A percentile compares a stretch with the other conserved stretches of the same genome.
These are phyloP conservation scores for Clunio marinus DNA, from an alignment of 2,888 invertebrate genomes.

Conservation along the genomic window DNA sequence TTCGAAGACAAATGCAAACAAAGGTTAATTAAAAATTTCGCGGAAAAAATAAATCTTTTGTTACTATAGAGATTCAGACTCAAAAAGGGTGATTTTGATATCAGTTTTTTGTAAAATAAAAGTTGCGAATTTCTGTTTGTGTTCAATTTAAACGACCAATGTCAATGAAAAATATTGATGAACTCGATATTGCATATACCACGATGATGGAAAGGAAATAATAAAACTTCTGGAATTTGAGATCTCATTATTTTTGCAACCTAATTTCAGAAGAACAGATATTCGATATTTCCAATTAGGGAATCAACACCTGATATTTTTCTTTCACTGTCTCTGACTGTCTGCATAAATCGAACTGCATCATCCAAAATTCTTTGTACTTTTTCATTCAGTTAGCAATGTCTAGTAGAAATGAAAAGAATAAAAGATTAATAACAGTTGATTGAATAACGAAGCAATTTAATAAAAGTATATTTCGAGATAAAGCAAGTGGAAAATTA, in stretches of 20 bases:
- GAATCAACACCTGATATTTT: slow-evolving; percentile 17
- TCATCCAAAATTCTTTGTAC: neutral
- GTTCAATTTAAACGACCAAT: neutral
- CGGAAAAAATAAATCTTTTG: no score
- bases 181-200: neutral
- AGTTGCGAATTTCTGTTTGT: no score
- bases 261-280: neutral
- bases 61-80: no score
- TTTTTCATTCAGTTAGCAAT: neutral
- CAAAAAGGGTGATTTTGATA: no score
- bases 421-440: neutral
- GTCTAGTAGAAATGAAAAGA: no score
- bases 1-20: no score
- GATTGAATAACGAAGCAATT: neutral
- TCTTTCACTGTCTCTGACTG: neutral
- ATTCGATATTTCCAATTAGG: slow-evolving; percentile 7
- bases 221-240: neutral
- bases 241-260: slow-evolving; percentile 5
- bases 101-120: no score
- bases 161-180: neutral
- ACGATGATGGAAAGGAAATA: neutral
- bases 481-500: no score
- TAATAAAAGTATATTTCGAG: no score
- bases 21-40: no score
- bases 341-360: neutral